phyloP scores from a whole-genome alignment of 2,888 invertebrate genomes.

The Germaria angustata region DNA sequence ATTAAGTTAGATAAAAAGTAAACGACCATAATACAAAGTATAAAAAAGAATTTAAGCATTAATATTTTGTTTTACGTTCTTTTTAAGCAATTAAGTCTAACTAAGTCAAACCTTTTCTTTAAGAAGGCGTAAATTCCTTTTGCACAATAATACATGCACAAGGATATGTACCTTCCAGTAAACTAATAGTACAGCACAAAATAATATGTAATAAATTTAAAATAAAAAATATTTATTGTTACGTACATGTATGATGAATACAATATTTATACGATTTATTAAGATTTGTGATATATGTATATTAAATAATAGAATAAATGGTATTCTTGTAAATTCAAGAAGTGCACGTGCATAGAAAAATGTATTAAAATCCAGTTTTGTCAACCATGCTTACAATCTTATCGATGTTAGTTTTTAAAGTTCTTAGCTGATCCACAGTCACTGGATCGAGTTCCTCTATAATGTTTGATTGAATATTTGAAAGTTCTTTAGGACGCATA shows the following conservation, averaged over 20 bases:
- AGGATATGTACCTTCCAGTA: background rate
- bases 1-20: background rate
- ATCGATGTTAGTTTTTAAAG: constrained; percentile 77
- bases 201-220: constrained; percentile 15
- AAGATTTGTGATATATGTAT: background rate
- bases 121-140: constrained; percentile 27
- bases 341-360: background rate
- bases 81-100: background rate
- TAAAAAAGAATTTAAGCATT: background rate
- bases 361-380: constrained; percentile 49
- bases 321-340: background rate
- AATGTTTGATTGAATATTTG: constrained; percentile 74
- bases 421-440: constrained; percentile 77
- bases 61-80: background rate
- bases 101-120: background rate
- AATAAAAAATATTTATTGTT: constrained; percentile 16
- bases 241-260: background rate
- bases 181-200: constrained; percentile 29
- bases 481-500: constrained; percentile 77
- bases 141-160: constrained; percentile 9
- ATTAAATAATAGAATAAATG: background rate
- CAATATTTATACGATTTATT: background rate
- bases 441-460: constrained; percentile 75
- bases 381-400: constrained; percentile 76
- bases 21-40: background rate